phyloP scores from a whole-genome alignment of 2,888 invertebrate species.

The Andrena chrysosceles region DNA sequence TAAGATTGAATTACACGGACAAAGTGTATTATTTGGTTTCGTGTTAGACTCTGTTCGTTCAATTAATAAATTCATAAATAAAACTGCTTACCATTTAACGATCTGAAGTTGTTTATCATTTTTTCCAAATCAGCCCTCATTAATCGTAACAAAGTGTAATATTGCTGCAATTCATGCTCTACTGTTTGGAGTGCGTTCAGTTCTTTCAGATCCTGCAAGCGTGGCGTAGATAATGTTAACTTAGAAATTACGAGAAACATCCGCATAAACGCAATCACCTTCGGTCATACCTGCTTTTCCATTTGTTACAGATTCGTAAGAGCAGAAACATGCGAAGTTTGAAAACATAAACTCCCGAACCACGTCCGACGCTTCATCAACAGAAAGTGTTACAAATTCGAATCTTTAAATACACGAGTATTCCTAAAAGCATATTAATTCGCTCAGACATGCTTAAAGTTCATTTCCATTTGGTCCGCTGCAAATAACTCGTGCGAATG shows the following conservation, averaged over 20 bases:
- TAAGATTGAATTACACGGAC: neutral
- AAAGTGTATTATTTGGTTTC: neutral
- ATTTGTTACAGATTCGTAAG: constrained; percentile 25
- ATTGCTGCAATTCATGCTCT: constrained; percentile 64
- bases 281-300: constrained; percentile 34
- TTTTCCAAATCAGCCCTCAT: constrained; percentile 71
- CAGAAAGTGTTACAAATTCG: constrained; percentile 19
- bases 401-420: constrained; percentile 25
- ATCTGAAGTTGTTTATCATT: constrained; percentile 56
- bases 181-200: constrained; percentile 62
- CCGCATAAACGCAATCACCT: neutral
- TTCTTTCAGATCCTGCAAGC: constrained; percentile 54
- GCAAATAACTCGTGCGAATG: neutral
- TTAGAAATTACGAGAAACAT: neutral
- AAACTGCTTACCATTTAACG: constrained; percentile 40
- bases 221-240: neutral
- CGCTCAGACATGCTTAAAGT: neutral
- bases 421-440: constrained; percentile 34
- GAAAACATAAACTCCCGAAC: neutral
- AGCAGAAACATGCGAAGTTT: neutral
- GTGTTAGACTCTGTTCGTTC: neutral
- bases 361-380: neutral
- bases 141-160: constrained; percentile 64
- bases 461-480: neutral
- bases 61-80: neutral